Evolutionary conservation across 1,140 invertebrate genomes (phyloP), one percentile per base, ranked within the genome.

Genomic region (Drosophila yakuba): DNA sequence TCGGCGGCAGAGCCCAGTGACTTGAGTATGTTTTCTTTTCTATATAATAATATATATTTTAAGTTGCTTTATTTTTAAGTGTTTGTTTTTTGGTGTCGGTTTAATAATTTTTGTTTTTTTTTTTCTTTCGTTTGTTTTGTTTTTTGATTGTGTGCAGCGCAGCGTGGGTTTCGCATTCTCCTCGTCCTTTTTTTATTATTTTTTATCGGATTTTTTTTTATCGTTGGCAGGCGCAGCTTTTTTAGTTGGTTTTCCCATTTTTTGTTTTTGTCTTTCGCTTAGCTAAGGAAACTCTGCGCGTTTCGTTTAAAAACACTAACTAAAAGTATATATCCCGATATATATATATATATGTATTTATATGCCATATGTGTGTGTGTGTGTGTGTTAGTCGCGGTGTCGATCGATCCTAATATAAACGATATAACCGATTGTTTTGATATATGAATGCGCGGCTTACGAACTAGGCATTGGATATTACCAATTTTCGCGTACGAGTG

Each of bases 71-170:
- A 71, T 36, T 60, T 52, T 41, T 44, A 36, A 36, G 38, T 59
- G 38, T 72, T 72, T 64, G 35, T 76, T 60, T 71, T 74, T 62
- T 78, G 67, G 62, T 76, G 71, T 75, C 72, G 75, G 74, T 75
- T 78, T 32, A 32, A 32, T 78, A 48, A 56, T 61, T 25, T 74
- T 47, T 39, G 62, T 74, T 60, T 54, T 74, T 48, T 73, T 78
- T 78, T 38, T 69, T 74, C 55, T 77, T 56, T 64, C 52, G 25
- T 75, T 52, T 11, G 35, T 38, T 69, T 74, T 60, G 59, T 74
- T 48, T 73, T 78, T 78, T 78, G 75, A 78, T 78, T 78, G 74
- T 77, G 64, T 72, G 74, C 74, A 69, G 74, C 74, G 73, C 73
- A 43, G 72, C 61, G 48, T 57, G 73, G 72, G 73, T 52, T 44